phyloP scores from a whole-genome alignment of 2,113 vertebrate species.

The Hippocampus barbouri region DNA sequence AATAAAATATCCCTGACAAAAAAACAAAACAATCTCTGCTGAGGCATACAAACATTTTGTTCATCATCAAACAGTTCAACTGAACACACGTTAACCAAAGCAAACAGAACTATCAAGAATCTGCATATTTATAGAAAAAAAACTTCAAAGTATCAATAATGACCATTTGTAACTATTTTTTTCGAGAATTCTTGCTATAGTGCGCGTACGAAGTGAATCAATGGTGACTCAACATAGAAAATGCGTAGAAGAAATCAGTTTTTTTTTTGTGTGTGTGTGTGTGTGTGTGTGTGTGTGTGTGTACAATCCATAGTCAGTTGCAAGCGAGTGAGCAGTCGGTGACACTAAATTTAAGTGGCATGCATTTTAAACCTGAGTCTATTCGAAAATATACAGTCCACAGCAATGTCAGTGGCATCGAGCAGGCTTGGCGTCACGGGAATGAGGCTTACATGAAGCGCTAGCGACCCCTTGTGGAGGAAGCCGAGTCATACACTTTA shows the following conservation, averaged over 20 bases:
- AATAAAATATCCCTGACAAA: neutral
- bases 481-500: neutral
- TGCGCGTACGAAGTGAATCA: neutral
- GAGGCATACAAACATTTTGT: slow-evolving; percentile 16
- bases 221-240: neutral
- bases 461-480: slow-evolving; percentile 52
- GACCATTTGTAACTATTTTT: neutral
- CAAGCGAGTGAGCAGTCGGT: slow-evolving; percentile 17
- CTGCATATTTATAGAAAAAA: neutral
- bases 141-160: neutral
- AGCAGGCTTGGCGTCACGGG: neutral
- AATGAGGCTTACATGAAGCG: slow-evolving; percentile 14
- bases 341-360: slow-evolving; percentile 37
- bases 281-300: neutral
- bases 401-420: slow-evolving; percentile 16
- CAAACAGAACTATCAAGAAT: neutral
- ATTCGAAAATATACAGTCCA: slow-evolving; percentile 37
- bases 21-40: neutral
- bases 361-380: slow-evolving; percentile 64
- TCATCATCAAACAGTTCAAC: neutral
- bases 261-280: too few relatives aligned
- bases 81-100: neutral
- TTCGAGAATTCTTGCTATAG: slow-evolving; percentile 12
- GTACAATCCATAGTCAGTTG: slow-evolving; percentile 12
- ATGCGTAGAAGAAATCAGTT: neutral